Base-by-base conservation (phyloP, 2,888 invertebrate species). In the Drosophila stalkeri region DNA sequence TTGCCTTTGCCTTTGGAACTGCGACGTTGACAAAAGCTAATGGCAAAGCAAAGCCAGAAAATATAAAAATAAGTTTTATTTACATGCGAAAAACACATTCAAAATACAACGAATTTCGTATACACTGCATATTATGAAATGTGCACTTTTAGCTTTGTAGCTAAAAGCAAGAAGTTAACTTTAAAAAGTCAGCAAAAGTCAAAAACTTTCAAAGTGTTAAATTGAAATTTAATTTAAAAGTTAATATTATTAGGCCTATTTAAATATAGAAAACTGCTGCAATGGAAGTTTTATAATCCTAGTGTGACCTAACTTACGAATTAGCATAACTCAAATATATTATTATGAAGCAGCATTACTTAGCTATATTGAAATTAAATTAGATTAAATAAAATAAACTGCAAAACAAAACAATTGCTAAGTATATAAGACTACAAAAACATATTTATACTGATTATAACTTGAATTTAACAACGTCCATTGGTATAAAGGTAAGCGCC, bases 11-110 rank as follows among this genome's bases (percentile, higher is more conserved):
- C 33, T 64, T 31, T 72, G 73, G 39, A 77, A 75, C 63, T 83
- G 84, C 89, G 84, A 81, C 81, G 89, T 84, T 84, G 86, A 88
- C 89, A 84, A 71, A 82, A 82, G 57, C 46, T 56, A 65, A 75
- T 74, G 56, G 52, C 70, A 72, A 75, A 74, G 68, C 57, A 65
- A 72, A 77, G 67, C 27, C 57, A 81, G 33, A 60, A 67, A 63
- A 60, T 39, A 62, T 11, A 11, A 63, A 57, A 44, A 63, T 54
- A 56, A 20, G 27, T 66, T 61, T 51, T 43, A 66, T 72, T 75
- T 60, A 61, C 66, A 66, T 70, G 27, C 46, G n/a, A 35, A 11
- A 33, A 14, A 3, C 6, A 35, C 11, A 47, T n/a, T 3, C 16
- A 14, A 6, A 23, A 14, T 1, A 20, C 31, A 64, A 43, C 68